Percentiles rank a stretch among this genome's conserved stretches.
These are phyloP conservation scores for Orcinus orca DNA, from an alignment of 2,113 vertebrate genomes.

Conservation along the genomic window DNA sequence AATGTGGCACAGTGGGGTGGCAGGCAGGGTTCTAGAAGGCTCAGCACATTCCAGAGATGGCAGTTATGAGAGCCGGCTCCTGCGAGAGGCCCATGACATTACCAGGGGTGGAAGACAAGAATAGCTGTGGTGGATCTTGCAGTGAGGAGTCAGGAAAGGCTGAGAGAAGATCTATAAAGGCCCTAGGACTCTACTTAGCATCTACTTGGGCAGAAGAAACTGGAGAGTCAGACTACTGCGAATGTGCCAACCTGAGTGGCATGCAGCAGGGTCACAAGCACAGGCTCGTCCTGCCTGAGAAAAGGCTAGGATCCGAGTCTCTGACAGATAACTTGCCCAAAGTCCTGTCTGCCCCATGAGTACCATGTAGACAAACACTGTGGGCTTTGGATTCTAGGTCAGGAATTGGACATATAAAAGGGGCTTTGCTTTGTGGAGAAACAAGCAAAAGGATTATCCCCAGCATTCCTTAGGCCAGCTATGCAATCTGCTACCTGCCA, in stretches of 20 bases:
- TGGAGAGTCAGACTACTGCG: background rate
- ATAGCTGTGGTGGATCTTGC: background rate
- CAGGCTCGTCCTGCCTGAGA: background rate
- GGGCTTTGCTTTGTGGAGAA: constrained; percentile 38
- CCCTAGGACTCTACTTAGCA: background rate
- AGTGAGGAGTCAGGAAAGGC: constrained; percentile 18
- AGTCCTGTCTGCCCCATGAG: background rate
- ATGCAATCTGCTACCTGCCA: constrained; percentile 71
- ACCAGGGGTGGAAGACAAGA: background rate
- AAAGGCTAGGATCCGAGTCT: background rate
- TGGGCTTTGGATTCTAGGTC: constrained; percentile 39
- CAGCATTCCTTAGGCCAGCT: constrained; percentile 72
- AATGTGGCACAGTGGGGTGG: background rate
- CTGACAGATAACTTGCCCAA: background rate
- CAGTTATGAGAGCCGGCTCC: background rate
- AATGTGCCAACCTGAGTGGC: background rate
- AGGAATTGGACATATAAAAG: constrained; percentile 33
- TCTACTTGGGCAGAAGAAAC: constrained; percentile 32
- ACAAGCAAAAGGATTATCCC: constrained; percentile 71
- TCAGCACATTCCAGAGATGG: constrained; percentile 7
- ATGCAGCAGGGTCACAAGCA: background rate
- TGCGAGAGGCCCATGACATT: background rate
- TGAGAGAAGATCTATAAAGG: background rate
- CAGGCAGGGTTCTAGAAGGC: background rate
- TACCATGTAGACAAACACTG: background rate